These are phyloP conservation scores for Trialeurodes vaporariorum DNA, from an alignment of 1,140 invertebrate genomes.

Conservation along the genomic window DNA sequence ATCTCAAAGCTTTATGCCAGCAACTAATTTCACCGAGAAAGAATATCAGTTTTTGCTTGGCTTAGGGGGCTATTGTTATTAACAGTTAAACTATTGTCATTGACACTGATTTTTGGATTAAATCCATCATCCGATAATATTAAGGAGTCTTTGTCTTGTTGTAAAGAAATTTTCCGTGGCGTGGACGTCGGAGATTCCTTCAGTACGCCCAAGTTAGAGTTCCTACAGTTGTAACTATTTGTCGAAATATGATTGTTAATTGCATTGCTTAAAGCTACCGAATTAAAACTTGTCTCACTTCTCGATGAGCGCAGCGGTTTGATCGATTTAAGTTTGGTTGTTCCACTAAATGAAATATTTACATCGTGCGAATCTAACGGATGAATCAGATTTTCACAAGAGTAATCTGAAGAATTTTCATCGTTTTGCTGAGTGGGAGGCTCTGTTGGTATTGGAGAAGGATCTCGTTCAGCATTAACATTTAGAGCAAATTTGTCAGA, in stretches of 20 bases:
- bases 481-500: constrained; percentile 24
- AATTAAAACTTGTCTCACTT: neutral
- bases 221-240: neutral
- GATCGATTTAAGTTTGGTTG: constrained; percentile 49
- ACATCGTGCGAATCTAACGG: constrained; percentile 48
- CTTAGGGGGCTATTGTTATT: neutral
- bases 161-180: neutral
- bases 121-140: neutral
- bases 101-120: neutral
- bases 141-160: neutral
- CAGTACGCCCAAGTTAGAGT: neutral
- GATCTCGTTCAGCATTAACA: constrained; percentile 34
- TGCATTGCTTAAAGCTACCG: neutral
- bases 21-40: neutral
- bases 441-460: constrained; percentile 38
- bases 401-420: constrained; percentile 28
- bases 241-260: neutral
- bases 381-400: constrained; percentile 37
- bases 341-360: constrained; percentile 50
- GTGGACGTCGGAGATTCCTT: neutral
- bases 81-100: neutral
- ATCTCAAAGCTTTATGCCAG: too few relatives aligned
- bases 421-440: constrained; percentile 31
- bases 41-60: neutral
- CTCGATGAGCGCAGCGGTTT: constrained; percentile 28